These are phyloP conservation scores for Drosophila gaucha DNA, from an alignment of 2,888 invertebrate genomes.

Conservation along the genomic window DNA sequence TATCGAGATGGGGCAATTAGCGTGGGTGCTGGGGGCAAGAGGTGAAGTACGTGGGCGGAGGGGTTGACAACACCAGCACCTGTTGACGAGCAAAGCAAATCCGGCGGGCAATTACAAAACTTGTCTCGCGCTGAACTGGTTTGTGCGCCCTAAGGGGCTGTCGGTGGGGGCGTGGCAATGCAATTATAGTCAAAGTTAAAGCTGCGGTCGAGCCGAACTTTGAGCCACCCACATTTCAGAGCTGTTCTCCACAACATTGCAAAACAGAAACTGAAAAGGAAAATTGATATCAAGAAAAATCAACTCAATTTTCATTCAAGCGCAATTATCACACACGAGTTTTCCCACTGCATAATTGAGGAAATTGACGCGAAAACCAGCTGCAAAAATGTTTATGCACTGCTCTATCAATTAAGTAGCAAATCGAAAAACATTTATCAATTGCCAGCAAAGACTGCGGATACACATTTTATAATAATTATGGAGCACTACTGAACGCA, in stretches of 20 bases:
- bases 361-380: constrained; percentile 47
- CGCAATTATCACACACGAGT: constrained; percentile 29
- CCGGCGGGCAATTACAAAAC: constrained; percentile 41
- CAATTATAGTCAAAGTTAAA: constrained; percentile 18
- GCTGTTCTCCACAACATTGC: constrained; percentile 1
- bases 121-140: constrained; percentile 22
- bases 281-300: not conserved
- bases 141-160: constrained; percentile 1
- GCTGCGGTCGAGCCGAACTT: constrained; percentile 5
- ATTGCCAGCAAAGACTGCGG: constrained; percentile 38
- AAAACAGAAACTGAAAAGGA: constrained; percentile 1
- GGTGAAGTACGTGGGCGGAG: constrained; percentile 1
- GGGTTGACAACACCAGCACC: constrained; percentile 39
- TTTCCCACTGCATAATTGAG: constrained; percentile 48
- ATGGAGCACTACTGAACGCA: constrained; percentile 24
- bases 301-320: constrained; percentile 33
- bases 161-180: constrained; percentile 2
- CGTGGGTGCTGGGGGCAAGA: constrained; percentile 10
- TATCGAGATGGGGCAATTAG: constrained; percentile 26
- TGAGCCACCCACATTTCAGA: constrained; percentile 41
- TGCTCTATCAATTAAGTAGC: constrained; percentile 52
- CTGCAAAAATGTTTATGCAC: constrained; percentile 34
- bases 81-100: constrained; percentile 40
- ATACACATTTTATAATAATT: constrained; percentile 41
- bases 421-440: constrained; percentile 42